Base-by-base conservation (phyloP, 2,888 invertebrate genomes). In the Lycocerus yunnanus region DNA sequence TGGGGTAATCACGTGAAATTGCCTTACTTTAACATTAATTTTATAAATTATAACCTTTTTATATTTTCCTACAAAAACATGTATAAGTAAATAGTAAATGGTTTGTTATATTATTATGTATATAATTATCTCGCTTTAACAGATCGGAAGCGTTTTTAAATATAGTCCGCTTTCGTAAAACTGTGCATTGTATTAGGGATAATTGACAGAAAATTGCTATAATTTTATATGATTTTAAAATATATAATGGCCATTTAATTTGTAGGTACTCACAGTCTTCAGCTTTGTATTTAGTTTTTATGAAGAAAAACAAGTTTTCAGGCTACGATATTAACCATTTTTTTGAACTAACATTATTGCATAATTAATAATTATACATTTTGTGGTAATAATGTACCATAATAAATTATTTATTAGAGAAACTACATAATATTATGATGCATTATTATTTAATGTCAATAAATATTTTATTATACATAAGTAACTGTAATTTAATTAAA, bases 191-290 rank as follows among this genome's bases (percentile, higher is more conserved):
- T 72, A 77, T 78, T 77, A 78, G 70, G 72, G 73, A 81, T 84
- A 84, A 83, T 84, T 82, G 81, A 79, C 80, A 79, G 78, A 78
- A 83, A 82, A 84, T 82, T 83, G 82, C 82, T 83, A 82, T 84
- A 84, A 84, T 84, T 82, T 83, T 81, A 81, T 81, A 82, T 82
- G 82, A 82, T 81, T 84, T 84, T 82, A 83, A 82, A 83, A 82
- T 80, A 81, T 80, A 81, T 84, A 83, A 84, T 83, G 82, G 82
- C 80, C 82, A 83, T 84, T 84, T 84, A 84, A 84, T 84, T 83
- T 77, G 75, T 80, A 80, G 81, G 80, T 81, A 80, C 79, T 72
- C 67, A 70, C 68, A 74, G 69, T 73, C 76, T 78, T 69, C 27
- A 67, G 73, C 73, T 78, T 78, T 78, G 43, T 78, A 77, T 73